Evolutionary conservation across 2,888 invertebrate genomes (phyloP), one percentile per base, ranked within the genome.

Genomic region (Diarsia brunnea): DNA sequence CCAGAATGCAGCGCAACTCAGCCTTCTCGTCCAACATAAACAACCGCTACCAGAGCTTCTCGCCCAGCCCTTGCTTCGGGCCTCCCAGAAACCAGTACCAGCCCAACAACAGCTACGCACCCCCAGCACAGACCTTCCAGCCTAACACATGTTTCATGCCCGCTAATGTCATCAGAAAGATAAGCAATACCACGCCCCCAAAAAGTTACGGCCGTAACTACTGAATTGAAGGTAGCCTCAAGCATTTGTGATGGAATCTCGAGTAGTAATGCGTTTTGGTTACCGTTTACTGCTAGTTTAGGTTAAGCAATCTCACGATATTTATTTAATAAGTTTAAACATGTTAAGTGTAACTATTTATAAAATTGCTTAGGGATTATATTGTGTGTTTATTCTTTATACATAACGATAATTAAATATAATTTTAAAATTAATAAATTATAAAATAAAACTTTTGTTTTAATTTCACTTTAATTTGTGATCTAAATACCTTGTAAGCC

Each of bases 61-160:
- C 71, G 7, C 84, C 86, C 0, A 77, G 82, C 47, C 84, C 84
- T 31, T 84, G 86, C 64, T 73, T 79, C 16, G 87, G 85, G 11
- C 82, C 84, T 7, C 63, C 79, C 31, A 82, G 78, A 10, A 76
- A 77, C n/a, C 82, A 75, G 69, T 84, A 73, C 69, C 69, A 68
- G 21, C 66, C 66, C n/a, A 81, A 58, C 66, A 67, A 63, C 45
- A 75, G 11, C 73, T 84, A 65, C 19, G 66, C 66, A n/a, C 63
- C 78, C 0, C 78, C 83, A 0, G n/a, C 74, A 5, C 88, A 88
- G 24, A 71, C 73, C 8, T 91, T 90, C 78, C 90, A 92, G 55
- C 91, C 91, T 2, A 92, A 88, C 75, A 84, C 90, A 4, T 94
- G 94, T 82, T 94, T 94, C 78, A 91, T 93, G 89, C 86, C 94